Conservation (phyloP, 1,140 invertebrate genomes). For the Drosophila sp. region DNA sequence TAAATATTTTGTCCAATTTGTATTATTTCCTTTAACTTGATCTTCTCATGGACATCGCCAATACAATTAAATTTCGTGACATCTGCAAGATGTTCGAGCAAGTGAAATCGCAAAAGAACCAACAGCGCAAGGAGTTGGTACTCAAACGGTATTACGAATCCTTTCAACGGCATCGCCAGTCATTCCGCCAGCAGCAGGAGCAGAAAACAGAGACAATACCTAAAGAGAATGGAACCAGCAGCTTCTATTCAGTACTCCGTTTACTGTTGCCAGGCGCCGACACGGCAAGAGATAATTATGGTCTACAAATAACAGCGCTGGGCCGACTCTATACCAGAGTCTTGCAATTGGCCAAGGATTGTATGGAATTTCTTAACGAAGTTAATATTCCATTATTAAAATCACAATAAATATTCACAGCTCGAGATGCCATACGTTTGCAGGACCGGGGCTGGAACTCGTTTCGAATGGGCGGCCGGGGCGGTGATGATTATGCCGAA, state of each 20-base stretch:
- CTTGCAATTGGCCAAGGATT: constrained; percentile 86
- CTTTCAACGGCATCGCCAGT: constrained; percentile 62
- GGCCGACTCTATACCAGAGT: constrained; percentile 88
- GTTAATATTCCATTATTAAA: no score
- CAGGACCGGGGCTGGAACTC: constrained; percentile 84
- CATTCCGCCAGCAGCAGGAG: constrained; percentile 46
- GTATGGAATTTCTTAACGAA: constrained; percentile 33
- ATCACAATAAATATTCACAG: constrained; percentile 42
- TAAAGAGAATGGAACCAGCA: constrained; percentile 79
- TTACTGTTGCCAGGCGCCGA: constrained; percentile 89
- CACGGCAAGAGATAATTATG: constrained; percentile 86
- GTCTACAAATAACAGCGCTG: constrained; percentile 87
- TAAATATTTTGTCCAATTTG: not conserved
- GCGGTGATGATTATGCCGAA: constrained; percentile 88
- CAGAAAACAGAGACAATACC: constrained; percentile 12
- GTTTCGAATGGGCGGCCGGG: constrained; percentile 61
- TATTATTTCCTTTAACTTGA: not conserved
- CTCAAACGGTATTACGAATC: constrained; percentile 72
- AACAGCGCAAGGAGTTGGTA: constrained; percentile 57
- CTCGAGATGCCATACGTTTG: constrained; percentile 87
- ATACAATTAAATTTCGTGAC: constrained; percentile 70
- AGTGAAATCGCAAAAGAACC: constrained; percentile 48
- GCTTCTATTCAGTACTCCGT: constrained; percentile 88
- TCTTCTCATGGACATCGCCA: constrained; percentile 56
- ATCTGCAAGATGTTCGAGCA: constrained; percentile 69